phyloP scores from a whole-genome alignment of 2,797 vertebrate species.

The Sarcoramphus papa region DNA sequence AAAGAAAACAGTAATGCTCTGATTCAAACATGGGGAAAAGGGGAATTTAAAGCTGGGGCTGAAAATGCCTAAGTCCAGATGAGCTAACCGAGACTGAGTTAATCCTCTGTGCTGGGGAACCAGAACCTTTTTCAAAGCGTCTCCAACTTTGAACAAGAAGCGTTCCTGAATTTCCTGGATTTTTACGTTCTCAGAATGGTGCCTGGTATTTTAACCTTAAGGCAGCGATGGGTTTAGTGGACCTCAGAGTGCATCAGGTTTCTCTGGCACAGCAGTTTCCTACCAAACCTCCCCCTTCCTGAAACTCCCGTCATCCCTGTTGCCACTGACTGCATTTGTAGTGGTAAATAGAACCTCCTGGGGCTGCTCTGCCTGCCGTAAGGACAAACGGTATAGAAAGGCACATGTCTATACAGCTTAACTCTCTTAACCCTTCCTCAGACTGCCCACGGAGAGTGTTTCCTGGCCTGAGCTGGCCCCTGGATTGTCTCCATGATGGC shows the following conservation, averaged over 20 bases:
- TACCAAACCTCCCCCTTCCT: not conserved
- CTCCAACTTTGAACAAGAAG: not conserved
- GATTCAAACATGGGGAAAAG: not conserved
- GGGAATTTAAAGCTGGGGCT: not conserved
- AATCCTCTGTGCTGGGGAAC: not conserved
- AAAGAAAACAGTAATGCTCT: not conserved
- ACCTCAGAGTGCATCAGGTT: not conserved
- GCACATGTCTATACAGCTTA: not conserved
- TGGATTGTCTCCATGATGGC: not conserved
- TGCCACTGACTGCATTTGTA: not conserved
- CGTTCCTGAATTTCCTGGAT: not conserved
- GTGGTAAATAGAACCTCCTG: not conserved
- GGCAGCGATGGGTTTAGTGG: not conserved
- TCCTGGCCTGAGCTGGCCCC: not conserved
- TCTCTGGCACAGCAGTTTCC: not conserved
- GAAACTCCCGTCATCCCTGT: not conserved
- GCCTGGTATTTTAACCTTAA: not conserved
- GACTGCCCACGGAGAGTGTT: not conserved
- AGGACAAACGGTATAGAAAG: not conserved
- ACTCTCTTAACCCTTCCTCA: not conserved
- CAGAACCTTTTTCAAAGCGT: not conserved
- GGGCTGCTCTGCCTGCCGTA: not conserved
- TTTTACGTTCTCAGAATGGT: not conserved
- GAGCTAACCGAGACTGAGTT: not conserved
- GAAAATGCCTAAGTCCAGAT: not conserved